Percentiles rank a stretch among this genome's conserved stretches.
These are phyloP conservation scores for Sinella curviseta DNA, from an alignment of 1,140 invertebrate species.

Conservation along the genomic window DNA sequence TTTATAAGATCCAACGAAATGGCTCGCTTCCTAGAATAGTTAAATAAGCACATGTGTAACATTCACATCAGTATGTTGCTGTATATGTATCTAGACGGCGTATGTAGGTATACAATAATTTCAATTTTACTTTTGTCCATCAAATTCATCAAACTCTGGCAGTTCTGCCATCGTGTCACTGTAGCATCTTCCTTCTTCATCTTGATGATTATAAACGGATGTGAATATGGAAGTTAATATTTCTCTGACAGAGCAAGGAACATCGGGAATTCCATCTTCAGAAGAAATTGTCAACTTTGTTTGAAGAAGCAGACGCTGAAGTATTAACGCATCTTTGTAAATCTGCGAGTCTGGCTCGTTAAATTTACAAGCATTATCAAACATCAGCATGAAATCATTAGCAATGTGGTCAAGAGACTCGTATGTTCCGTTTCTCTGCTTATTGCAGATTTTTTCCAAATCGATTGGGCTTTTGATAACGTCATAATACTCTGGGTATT, in stretches of 20 bases:
- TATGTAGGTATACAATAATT: no score
- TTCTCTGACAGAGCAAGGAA: conserved; percentile 83
- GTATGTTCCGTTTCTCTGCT: conserved; percentile 77
- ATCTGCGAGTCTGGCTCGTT: conserved; percentile 99
- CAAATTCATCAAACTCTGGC: conserved; percentile 80
- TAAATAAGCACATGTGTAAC: conserved; percentile 39
- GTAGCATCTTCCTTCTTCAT: conserved; percentile 92
- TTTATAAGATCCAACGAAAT: conserved; percentile 84
- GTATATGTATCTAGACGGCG: no score
- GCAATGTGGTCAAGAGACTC: conserved; percentile 85
- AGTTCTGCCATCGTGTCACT: conserved; percentile 94
- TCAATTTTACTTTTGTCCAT: conserved; percentile 64
- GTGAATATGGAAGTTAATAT: conserved; percentile 89
- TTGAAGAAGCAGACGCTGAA: conserved; percentile 88
- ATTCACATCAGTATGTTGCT: no score
- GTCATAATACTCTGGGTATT: conserved; percentile 97
- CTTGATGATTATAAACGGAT: conserved; percentile 91
- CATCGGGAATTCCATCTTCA: conserved; percentile 84
- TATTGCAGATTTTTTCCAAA: conserved; percentile 90
- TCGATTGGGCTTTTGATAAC: conserved; percentile 97
- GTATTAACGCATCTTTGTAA: conserved; percentile 94
- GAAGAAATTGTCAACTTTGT: conserved; percentile 86
- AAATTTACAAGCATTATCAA: conserved; percentile 99
- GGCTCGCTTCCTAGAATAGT: conserved; percentile 66
- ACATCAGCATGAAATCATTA: conserved; percentile 93